A percentile compares a stretch with the other conserved stretches of the same genome.
Evolutionary conservation across 2,888 invertebrate species (phyloP).

Genomic region (Caprella mutica): DNA sequence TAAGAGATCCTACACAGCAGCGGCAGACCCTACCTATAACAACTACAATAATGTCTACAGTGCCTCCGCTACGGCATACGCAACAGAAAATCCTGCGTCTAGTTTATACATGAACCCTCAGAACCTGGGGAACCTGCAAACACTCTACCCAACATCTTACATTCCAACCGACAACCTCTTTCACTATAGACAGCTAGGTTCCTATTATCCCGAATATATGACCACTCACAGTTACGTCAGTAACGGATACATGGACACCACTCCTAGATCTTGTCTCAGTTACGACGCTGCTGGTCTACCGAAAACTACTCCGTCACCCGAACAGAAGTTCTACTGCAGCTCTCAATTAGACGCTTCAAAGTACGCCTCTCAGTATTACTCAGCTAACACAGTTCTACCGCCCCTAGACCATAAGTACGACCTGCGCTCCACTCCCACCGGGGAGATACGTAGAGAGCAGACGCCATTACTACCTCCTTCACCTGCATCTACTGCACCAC

Average conservation of each 20-base stretch:
- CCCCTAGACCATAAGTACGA: slow-evolving; percentile 32
- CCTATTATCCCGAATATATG: slow-evolving; percentile 63
- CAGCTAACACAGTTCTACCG: slow-evolving; percentile 27
- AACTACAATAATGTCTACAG: slow-evolving; percentile 34
- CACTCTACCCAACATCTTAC: slow-evolving; percentile 31
- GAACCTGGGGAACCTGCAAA: slow-evolving; percentile 43
- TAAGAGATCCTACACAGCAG: slow-evolving; percentile 50
- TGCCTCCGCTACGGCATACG: slow-evolving; percentile 35
- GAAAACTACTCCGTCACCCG: slow-evolving; percentile 21
- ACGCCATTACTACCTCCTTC: slow-evolving; percentile 8
- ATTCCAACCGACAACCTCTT: slow-evolving; percentile 72
- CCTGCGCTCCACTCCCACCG: slow-evolving; percentile 10
- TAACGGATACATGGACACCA: slow-evolving; percentile 34
- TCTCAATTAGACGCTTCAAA: slow-evolving; percentile 30
- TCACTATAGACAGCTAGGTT: slow-evolving; percentile 75
- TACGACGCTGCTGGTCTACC: slow-evolving; percentile 25
- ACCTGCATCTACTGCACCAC: slow-evolving; percentile 27
- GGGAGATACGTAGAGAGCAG: slow-evolving; percentile 24
- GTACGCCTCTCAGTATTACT: slow-evolving; percentile 31
- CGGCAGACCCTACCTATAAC: slow-evolving; percentile 33
- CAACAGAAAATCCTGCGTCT: slow-evolving; percentile 42
- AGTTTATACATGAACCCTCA: slow-evolving; percentile 53
- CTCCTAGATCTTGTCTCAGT: slow-evolving; percentile 37
- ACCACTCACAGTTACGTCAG: slow-evolving; percentile 34
- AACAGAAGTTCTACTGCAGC: slow-evolving; percentile 33